Evolutionary conservation across 1,140 invertebrate genomes (phyloP).

Genomic region (Tenebrio molitor): DNA sequence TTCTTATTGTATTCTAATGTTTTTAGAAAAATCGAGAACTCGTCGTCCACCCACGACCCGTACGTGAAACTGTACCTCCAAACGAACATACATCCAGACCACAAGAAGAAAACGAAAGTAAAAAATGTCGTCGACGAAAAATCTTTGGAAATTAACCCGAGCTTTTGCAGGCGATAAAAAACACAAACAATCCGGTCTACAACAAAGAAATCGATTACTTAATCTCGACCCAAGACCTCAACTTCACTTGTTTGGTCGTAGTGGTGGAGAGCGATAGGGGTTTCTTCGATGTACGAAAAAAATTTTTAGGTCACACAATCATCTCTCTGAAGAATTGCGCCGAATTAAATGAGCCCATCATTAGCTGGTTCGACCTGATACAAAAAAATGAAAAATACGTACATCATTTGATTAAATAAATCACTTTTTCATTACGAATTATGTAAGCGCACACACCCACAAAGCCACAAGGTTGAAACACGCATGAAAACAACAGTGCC

Average conservation of each 20-base stretch:
- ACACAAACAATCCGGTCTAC: slow-evolving; percentile 84
- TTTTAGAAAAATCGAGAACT: background rate
- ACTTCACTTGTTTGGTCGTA: slow-evolving; percentile 76
- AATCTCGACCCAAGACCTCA: slow-evolving; percentile 80
- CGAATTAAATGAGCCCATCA: slow-evolving; percentile 74
- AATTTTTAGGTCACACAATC: background rate
- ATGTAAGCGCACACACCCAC: background rate
- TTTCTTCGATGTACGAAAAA: background rate
- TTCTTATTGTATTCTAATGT: background rate
- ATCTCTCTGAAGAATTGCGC: slow-evolving; percentile 53
- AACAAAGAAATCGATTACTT: slow-evolving; percentile 92
- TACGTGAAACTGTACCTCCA: slow-evolving; percentile 94
- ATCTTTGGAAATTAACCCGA: no score
- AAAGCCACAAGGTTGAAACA: background rate
- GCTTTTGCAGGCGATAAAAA: background rate
- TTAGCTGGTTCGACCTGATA: slow-evolving; percentile 78
- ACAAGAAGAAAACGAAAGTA: slow-evolving; percentile 90
- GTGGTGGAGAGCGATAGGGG: slow-evolving; percentile 84
- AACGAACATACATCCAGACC: slow-evolving; percentile 87
- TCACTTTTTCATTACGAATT: slow-evolving; percentile 3
- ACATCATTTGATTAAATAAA: slow-evolving; percentile 13
- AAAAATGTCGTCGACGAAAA: no score
- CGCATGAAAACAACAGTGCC: no score
- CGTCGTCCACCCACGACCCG: slow-evolving; percentile 61
- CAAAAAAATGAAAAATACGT: slow-evolving; percentile 60